Evolutionary conservation across 2,797 vertebrate genomes (phyloP).

Genomic region (Gephyroberyx darwinii): DNA sequence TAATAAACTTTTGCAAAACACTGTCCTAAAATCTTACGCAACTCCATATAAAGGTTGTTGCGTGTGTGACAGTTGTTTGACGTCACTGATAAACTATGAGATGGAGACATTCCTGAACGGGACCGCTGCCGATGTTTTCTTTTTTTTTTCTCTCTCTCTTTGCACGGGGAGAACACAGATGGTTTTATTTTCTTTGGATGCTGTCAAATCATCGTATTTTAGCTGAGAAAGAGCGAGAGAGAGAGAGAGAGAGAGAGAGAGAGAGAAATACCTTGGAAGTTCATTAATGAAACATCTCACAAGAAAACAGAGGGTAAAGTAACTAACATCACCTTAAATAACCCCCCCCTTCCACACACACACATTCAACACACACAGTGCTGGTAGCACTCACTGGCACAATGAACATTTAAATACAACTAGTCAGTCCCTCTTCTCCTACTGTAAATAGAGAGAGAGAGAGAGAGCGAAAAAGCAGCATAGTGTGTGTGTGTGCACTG

Average conservation of each 20-base stretch:
- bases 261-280: too few relatives aligned
- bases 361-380: too few relatives aligned
- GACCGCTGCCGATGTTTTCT: not conserved
- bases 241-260: too few relatives aligned
- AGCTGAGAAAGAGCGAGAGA: slow-evolving; percentile 1
- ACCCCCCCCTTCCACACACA: too few relatives aligned
- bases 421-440: too few relatives aligned
- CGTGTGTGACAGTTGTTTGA: slow-evolving; percentile 24
- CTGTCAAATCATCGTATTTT: slow-evolving; percentile 12
- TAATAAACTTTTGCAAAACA: not conserved
- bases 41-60: not conserved
- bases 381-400: too few relatives aligned
- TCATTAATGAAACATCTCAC: too few relatives aligned
- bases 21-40: slow-evolving; percentile 14
- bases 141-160: not conserved
- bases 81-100: slow-evolving; percentile 24
- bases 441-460: too few relatives aligned
- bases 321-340: too few relatives aligned
- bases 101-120: slow-evolving; percentile 24
- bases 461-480: not conserved
- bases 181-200: slow-evolving; percentile 41
- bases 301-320: too few relatives aligned
- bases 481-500: slow-evolving; percentile 1
- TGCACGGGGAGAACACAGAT: slow-evolving; percentile 36
- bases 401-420: too few relatives aligned